A percentile compares a stretch with the other conserved stretches of the same genome.
Conservation (phyloP, 2,113 vertebrate species). For the Galbula dea region DNA sequence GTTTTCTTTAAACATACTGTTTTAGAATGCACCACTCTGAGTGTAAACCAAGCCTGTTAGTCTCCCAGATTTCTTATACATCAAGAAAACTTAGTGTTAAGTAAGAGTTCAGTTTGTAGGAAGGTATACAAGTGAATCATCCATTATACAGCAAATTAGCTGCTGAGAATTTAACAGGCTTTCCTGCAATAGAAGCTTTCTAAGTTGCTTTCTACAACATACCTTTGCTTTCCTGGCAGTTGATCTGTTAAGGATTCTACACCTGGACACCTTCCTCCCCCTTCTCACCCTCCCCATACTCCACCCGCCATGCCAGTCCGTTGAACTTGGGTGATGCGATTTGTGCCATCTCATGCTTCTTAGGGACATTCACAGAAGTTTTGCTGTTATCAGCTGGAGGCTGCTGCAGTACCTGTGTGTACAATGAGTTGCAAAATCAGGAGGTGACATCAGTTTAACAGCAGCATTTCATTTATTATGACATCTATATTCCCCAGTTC, state of each 20-base stretch:
- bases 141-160: neutral
- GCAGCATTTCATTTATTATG: neutral
- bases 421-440: neutral
- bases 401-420: neutral
- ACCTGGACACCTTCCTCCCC: neutral
- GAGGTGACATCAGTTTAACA: neutral
- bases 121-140: neutral
- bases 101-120: neutral
- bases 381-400: neutral
- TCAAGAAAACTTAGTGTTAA: neutral
- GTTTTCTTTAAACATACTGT: neutral
- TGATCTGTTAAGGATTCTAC: neutral
- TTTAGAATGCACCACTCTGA: neutral
- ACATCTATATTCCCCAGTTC: neutral
- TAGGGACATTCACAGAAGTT: neutral
- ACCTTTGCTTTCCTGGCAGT: neutral
- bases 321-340: neutral
- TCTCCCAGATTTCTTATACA: neutral
- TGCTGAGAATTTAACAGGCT: neutral
- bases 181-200: too few relatives aligned
- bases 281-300: neutral
- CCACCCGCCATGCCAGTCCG: neutral
- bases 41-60: neutral
- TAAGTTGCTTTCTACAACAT: neutral
- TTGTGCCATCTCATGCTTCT: neutral